These are phyloP conservation scores for Pelagia noctiluca DNA, from an alignment of 30 jellyfish, hydroid and myxozoan species.

Conservation along the genomic window DNA sequence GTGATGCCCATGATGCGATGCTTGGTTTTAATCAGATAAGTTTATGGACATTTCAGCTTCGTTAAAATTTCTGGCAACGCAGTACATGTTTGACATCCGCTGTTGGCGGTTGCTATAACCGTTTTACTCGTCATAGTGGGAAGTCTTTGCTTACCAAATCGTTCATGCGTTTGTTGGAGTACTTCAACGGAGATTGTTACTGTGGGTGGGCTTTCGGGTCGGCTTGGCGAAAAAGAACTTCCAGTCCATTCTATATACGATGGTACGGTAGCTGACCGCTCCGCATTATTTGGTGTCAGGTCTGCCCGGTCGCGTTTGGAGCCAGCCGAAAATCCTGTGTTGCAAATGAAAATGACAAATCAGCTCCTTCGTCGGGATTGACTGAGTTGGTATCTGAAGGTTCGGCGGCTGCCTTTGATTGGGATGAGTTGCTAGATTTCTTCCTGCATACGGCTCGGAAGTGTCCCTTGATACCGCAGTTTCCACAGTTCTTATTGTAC, in stretches of 20 bases:
- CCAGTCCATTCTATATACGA: conserved; percentile 7
- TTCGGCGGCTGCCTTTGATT: too few relatives aligned
- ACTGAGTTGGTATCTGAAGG: background rate
- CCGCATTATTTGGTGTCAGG: too few relatives aligned
- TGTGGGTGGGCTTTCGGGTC: conserved; percentile 15
- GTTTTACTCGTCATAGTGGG: background rate
- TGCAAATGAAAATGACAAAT: background rate
- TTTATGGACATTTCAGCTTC: conserved; percentile 3
- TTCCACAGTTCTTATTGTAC: background rate
- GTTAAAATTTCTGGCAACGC: conserved; percentile 31
- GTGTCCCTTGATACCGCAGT: background rate
- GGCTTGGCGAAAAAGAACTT: background rate
- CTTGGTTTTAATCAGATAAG: conserved; percentile 12
- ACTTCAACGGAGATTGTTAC: background rate
- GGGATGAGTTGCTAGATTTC: too few relatives aligned
- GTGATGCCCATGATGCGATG: conserved; percentile 30
- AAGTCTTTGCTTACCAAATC: background rate
- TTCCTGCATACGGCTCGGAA: background rate
- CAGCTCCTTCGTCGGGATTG: background rate
- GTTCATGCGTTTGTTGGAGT: background rate
- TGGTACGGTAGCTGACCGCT: background rate
- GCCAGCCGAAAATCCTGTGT: conserved; percentile 42
- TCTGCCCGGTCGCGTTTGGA: conserved; percentile 2
- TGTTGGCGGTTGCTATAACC: conserved; percentile 4
- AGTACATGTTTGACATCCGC: conserved; percentile 38